Evolutionary conservation across 2,113 vertebrate species (phyloP).

Genomic region (Xiphias gladius): DNA sequence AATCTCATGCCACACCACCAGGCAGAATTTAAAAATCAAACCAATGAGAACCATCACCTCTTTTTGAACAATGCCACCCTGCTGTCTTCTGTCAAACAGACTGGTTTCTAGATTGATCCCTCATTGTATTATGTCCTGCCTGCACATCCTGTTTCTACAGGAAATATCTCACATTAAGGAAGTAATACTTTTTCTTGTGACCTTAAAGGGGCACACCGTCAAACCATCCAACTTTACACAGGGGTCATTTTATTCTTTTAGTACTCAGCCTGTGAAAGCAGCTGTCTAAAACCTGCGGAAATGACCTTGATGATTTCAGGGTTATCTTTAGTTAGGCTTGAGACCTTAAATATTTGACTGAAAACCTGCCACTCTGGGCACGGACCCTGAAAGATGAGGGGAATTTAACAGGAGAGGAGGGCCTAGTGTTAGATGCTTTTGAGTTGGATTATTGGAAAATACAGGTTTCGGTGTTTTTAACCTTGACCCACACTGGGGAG

Average conservation of each 20-base stretch:
- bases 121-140: slow-evolving; percentile 24
- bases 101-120: slow-evolving; percentile 6
- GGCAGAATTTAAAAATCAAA: background rate
- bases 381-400: background rate
- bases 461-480: background rate
- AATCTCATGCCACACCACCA: background rate
- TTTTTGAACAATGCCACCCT: background rate
- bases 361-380: background rate
- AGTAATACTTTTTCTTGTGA: slow-evolving; percentile 22
- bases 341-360: background rate
- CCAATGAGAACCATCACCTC: background rate
- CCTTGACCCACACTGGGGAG: background rate
- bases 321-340: background rate
- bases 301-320: background rate
- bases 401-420: background rate
- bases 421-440: background rate
- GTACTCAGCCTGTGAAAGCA: background rate
- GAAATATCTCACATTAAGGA: slow-evolving; percentile 27
- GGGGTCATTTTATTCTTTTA: background rate
- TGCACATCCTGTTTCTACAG: slow-evolving; percentile 1
- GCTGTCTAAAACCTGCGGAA: background rate
- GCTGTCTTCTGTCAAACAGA: background rate
- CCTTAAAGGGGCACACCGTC: slow-evolving; percentile 5
- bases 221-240: background rate
- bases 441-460: too few relatives aligned